These are phyloP conservation scores for Brachypteracias leptosomus DNA, from an alignment of 2,113 vertebrate species.

Conservation along the genomic window DNA sequence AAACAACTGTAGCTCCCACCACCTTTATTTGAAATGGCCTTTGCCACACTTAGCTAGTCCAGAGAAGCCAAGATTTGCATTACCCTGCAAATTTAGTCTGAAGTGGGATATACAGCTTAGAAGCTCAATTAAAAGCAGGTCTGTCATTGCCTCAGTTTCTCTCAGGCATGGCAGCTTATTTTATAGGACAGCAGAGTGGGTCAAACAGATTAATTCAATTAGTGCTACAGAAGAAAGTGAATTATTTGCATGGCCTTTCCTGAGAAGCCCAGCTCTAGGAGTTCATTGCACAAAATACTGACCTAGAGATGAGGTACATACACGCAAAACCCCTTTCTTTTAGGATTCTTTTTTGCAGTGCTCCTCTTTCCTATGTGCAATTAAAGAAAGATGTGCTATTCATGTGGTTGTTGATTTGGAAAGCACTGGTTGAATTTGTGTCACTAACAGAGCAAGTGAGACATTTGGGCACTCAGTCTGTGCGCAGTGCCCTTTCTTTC, in stretches of 20 bases:
- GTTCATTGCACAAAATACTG: not conserved
- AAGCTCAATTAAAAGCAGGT: not conserved
- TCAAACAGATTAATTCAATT: not conserved
- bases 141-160: not conserved
- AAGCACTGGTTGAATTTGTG: not conserved
- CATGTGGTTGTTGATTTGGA: not conserved
- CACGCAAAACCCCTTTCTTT: not conserved
- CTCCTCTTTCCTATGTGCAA: not conserved
- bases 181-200: not conserved
- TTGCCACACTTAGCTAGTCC: not conserved
- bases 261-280: not conserved
- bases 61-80: not conserved
- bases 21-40: not conserved
- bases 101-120: not conserved
- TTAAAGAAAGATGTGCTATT: not conserved
- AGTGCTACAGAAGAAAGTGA: not conserved
- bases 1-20: not conserved
- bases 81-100: not conserved
- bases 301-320: not conserved
- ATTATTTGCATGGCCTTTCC: not conserved
- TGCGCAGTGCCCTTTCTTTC: not conserved
- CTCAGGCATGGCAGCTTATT: not conserved
- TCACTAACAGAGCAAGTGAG: not conserved
- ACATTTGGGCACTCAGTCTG: accelerated
- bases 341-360: not conserved